Evolutionary conservation across 2,888 invertebrate genomes (phyloP), one percentile per base, ranked within the genome.

Genomic region (Thecophora atra): DNA sequence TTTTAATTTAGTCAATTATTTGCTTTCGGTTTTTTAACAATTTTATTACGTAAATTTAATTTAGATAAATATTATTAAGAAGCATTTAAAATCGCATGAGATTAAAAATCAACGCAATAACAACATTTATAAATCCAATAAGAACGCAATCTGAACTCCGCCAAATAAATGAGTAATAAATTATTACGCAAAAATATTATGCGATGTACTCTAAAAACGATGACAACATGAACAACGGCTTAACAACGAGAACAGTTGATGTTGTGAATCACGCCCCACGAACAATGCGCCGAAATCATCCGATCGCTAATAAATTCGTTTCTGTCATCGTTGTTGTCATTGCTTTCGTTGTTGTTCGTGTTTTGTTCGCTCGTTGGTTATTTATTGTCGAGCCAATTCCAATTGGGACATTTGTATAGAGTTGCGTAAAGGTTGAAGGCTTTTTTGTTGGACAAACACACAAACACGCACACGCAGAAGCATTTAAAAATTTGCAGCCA

Each of bases 261-360:
- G 47, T 47, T n/a, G 47, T 54, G 37, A 67, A 54, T 67, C 67
- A 67, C 56, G 54, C 54, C 67, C 67, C 67, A 42, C 37, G 24
- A 52, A n/a, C 51, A 24, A 26, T 26, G 58, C 26, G 26, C 58
- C 56, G 42, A 19, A 21, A 47, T n/a, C 19, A 17, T 19, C 11
- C 64, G 28, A 21, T 24, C 44, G 64, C 64, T 44, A 64, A 64
- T 64, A 11, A 64, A 44, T n/a, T 28, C 24, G 17, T 21, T 58
- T 58, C 21, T 51, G 21, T 56, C 56, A 56, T 21, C 24, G 56
- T n/a, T 21, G 56, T 56, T 56, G 56, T 21, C 26, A 28, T 44
- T 64, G 17, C 44, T 24, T 44, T 64, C 17, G 63, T 42, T 19
- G 44, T 11, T 24, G 42, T 44, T 64, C 21, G 42, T 24, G 6